Base-by-base conservation (phyloP, 2,888 invertebrate species). In the Heliconius sara region DNA sequence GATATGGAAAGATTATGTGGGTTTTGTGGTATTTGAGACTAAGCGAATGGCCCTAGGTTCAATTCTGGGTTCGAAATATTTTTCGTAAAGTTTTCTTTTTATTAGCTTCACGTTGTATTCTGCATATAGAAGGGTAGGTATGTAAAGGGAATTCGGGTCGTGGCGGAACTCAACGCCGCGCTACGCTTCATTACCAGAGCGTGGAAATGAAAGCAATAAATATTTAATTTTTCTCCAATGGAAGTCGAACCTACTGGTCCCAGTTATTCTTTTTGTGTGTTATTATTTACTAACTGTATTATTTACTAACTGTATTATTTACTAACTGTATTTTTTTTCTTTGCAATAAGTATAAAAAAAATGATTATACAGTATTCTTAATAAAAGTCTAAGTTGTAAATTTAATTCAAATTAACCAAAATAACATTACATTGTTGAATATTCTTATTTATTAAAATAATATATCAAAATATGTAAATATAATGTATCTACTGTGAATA, bases 1-100 rank as follows among this genome's bases (percentile, higher is more conserved):
- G 86, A 85, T 84, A 85, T 86, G 85, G 82, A 86, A 85, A 86
- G 86, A 84, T 88, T 60, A 7, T 86, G 87, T 86, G 84, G 80
- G 30, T 9, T 6, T 66, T 9, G 30, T 6, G 16, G 27, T 67
- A 9, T n/a, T 12, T 6, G n/a, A n/a, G n/a, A 25, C n/a, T 68
- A 1, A 13, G 68, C n/a, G 34, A n/a, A 39, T 39, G 43, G 3
- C 1, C 16, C 0, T 25, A 47, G 43, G 25, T 70, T 73, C 34
- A 13, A 60, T 57, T 65, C 10, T 65, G 7, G 65, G 2, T 65
- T 65, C 2, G 57, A 57, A 4, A 63, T 25, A 25, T 63, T 63
- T 63, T 0, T 63, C 13, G 25, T 63, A 3, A 57, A 9, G 9
- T 63, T 25, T 2, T 3, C 22, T n/a, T 10, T 60, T n/a, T n/a